Percentiles rank a stretch among this genome's conserved stretches.
Conservation (phyloP, 2,888 invertebrate species). For the Esperia sulphurella region DNA sequence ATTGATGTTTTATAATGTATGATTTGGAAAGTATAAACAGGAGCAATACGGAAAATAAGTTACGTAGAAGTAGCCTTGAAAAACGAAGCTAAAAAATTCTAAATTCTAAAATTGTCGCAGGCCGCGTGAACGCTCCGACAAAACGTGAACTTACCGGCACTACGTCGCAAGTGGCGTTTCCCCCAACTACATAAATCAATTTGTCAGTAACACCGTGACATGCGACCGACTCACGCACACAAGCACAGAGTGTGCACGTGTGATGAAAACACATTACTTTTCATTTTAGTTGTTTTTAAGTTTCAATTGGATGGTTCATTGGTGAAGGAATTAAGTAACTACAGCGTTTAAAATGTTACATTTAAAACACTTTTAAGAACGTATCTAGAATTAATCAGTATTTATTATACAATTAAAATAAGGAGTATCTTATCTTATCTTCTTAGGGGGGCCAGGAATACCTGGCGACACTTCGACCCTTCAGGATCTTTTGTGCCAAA, state of each 20-base stretch:
- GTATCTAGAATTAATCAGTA: too few relatives aligned
- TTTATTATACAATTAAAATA: too few relatives aligned
- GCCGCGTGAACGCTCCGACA: conserved; percentile 34
- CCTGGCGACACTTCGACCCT: too few relatives aligned
- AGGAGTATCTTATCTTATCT: too few relatives aligned
- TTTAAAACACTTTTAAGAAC: too few relatives aligned
- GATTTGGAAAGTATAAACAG: too few relatives aligned
- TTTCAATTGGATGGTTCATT: conserved; percentile 14
- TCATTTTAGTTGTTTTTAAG: conserved; percentile 11
- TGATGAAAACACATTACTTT: conserved; percentile 14
- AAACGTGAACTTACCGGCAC: conserved; percentile 44
- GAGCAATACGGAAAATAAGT: too few relatives aligned
- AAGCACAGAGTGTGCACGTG: conserved; percentile 18
- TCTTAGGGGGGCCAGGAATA: too few relatives aligned
- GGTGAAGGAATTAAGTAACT: neutral
- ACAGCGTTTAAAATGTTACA: neutral
- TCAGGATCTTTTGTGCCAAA: too few relatives aligned
- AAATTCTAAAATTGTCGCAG: conserved; percentile 26
- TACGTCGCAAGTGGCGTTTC: conserved; percentile 29
- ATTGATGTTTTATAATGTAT: too few relatives aligned
- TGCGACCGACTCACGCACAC: conserved; percentile 37
- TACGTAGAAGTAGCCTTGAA: neutral
- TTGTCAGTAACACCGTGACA: conserved; percentile 65
- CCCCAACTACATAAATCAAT: conserved; percentile 69
- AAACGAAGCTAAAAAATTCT: conserved; percentile 10